A percentile compares a stretch with the other conserved stretches of the same genome.
phyloP scores from a whole-genome alignment of 2,888 invertebrate genomes.

The Chymomyza caudatula region DNA sequence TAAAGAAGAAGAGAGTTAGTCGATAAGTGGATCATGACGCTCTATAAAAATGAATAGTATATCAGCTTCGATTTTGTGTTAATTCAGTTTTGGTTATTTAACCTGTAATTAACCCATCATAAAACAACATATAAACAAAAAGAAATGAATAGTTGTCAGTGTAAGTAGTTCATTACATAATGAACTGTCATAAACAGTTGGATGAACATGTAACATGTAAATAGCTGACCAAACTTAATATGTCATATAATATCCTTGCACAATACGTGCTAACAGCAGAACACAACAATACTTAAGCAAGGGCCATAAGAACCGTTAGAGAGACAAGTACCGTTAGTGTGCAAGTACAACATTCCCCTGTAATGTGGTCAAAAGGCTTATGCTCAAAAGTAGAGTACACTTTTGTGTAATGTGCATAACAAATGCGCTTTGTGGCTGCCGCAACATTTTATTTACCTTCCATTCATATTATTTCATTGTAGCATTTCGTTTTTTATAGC shows the following conservation, averaged over 20 bases:
- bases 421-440: slow-evolving; percentile 54
- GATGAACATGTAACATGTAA: background rate
- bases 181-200: too few species aligned
- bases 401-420: slow-evolving; percentile 7
- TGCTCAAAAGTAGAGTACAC: background rate
- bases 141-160: too few species aligned
- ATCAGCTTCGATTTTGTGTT: too few species aligned
- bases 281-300: background rate
- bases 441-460: slow-evolving; percentile 11
- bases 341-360: background rate
- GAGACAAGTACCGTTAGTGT: too few species aligned
- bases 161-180: too few species aligned
- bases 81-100: too few species aligned
- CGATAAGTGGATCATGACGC: too few species aligned
- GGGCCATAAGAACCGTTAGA: background rate
- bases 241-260: background rate
- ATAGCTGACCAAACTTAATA: background rate
- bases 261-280: background rate
- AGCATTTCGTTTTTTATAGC: background rate
- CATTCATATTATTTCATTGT: background rate
- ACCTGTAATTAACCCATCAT: too few species aligned
- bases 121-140: too few species aligned
- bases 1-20: too few species aligned
- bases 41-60: too few species aligned
- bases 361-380: background rate